Conservation (phyloP, 1,140 invertebrate species). For the Drosophila setifemur region DNA sequence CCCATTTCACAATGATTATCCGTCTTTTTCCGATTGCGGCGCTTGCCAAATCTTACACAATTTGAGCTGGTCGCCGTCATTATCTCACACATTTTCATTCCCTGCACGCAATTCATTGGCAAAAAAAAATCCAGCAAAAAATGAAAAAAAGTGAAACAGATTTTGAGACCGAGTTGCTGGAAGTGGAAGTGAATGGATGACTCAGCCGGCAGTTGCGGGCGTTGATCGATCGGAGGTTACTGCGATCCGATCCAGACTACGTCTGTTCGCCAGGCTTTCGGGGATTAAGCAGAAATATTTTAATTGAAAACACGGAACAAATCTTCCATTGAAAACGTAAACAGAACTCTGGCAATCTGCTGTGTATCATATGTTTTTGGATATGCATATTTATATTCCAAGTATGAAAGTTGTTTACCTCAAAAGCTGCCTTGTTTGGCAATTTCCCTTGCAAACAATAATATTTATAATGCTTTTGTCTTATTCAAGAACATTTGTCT, state of each 20-base stretch:
- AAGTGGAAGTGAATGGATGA: constrained; percentile 14
- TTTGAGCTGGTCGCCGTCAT: constrained; percentile 24
- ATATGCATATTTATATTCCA: constrained; percentile 6
- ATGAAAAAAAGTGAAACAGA: constrained; percentile 20
- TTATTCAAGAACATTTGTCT: not conserved
- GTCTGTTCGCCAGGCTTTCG: not conserved
- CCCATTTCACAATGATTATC: constrained; percentile 29
- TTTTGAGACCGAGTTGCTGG: constrained; percentile 10
- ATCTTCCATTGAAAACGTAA: constrained; percentile 14
- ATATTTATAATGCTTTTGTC: not conserved
- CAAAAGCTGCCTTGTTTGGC: not conserved
- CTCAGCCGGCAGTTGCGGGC: constrained; percentile 29
- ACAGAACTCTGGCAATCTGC: constrained; percentile 9
- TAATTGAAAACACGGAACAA: constrained; percentile 15
- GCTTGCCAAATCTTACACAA: constrained; percentile 47
- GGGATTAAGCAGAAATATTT: constrained; percentile 16
- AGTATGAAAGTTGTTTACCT: constrained; percentile 13
- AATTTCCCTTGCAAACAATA: not conserved
- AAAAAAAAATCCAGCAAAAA: constrained; percentile 14
- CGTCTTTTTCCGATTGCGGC: constrained; percentile 2
- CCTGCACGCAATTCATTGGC: constrained; percentile 31
- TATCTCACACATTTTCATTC: constrained; percentile 48
- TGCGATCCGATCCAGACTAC: constrained; percentile 11
- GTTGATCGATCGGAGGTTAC: constrained; percentile 30
- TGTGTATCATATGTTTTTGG: not conserved